Percentiles rank a stretch among this genome's conserved stretches.
Evolutionary conservation across 1,140 invertebrate species (phyloP).

Genomic region (Drosophila chauvacae): DNA sequence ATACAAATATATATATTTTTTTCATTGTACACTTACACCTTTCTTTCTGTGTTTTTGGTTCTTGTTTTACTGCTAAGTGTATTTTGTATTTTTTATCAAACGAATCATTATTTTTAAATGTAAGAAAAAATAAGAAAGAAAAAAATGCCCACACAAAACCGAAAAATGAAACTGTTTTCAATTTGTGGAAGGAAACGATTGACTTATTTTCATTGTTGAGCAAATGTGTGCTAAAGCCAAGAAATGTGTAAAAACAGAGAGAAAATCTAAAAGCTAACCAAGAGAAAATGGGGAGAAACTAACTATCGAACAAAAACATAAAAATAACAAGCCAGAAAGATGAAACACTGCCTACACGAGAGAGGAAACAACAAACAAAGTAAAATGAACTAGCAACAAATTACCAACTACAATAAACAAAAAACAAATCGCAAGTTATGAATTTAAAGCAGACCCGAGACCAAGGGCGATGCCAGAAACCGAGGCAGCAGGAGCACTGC

Average conservation of each 20-base stretch:
- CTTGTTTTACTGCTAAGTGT: constrained; percentile 36
- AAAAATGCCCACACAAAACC: constrained; percentile 32
- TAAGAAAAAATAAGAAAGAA: constrained; percentile 24
- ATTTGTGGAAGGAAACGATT: constrained; percentile 60
- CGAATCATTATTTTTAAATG: constrained; percentile 35
- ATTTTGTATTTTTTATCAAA: constrained; percentile 65
- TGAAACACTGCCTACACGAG: constrained; percentile 76
- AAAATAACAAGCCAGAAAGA: constrained; percentile 52
- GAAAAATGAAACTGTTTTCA: constrained; percentile 57
- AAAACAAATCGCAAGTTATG: constrained; percentile 75
- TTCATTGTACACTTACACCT: constrained; percentile 55
- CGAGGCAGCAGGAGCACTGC: constrained; percentile 19
- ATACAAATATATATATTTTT: constrained; percentile 50
- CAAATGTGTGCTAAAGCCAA: constrained; percentile 59
- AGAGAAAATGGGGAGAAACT: constrained; percentile 24
- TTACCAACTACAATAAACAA: constrained; percentile 72
- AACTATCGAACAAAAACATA: constrained; percentile 47
- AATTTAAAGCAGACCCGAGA: constrained; percentile 57
- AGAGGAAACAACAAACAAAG: constrained; percentile 50
- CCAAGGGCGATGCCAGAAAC: constrained; percentile 39
- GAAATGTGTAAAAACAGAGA: constrained; percentile 38
- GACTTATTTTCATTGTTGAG: constrained; percentile 54
- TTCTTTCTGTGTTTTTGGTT: constrained; percentile 43
- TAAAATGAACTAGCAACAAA: constrained; percentile 69
- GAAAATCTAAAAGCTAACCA: background rate